These are phyloP conservation scores for Artibeus jamaicensis DNA, from an alignment of 2,797 vertebrate species.

Conservation along the genomic window DNA sequence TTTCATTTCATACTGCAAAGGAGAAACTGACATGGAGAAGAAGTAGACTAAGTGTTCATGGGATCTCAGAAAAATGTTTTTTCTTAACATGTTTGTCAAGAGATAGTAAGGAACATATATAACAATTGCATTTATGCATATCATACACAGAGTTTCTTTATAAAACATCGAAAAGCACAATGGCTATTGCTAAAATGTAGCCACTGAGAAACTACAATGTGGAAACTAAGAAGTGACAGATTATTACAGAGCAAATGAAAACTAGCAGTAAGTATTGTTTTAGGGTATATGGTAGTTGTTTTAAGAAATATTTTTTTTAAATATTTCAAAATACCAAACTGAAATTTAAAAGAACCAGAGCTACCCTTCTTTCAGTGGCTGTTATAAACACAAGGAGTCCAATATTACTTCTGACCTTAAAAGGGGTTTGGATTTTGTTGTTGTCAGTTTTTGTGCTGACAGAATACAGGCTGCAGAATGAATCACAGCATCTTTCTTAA, in stretches of 20 bases:
- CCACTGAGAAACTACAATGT: not conserved
- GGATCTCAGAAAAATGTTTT: not conserved
- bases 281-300: not conserved
- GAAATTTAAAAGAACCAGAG: not conserved
- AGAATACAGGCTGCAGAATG: conserved; percentile 27
- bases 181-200: not conserved
- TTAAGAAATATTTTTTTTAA: not conserved
- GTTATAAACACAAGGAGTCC: not conserved
- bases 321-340: not conserved
- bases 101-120: not conserved
- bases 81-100: not conserved
- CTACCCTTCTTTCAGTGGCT: not conserved
- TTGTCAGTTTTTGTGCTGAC: not conserved
- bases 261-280: not conserved
- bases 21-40: not conserved
- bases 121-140: not conserved
- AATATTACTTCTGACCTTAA: not conserved
- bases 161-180: not conserved
- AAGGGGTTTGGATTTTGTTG: not conserved
- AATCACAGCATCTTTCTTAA: conserved; percentile 27
- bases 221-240: not conserved
- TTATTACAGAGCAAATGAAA: conserved; percentile 5
- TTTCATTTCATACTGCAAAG: conserved; percentile 2
- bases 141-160: not conserved
- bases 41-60: not conserved